phyloP scores from a whole-genome alignment of 2,113 vertebrate genomes.

The Hemibates koningsi region DNA sequence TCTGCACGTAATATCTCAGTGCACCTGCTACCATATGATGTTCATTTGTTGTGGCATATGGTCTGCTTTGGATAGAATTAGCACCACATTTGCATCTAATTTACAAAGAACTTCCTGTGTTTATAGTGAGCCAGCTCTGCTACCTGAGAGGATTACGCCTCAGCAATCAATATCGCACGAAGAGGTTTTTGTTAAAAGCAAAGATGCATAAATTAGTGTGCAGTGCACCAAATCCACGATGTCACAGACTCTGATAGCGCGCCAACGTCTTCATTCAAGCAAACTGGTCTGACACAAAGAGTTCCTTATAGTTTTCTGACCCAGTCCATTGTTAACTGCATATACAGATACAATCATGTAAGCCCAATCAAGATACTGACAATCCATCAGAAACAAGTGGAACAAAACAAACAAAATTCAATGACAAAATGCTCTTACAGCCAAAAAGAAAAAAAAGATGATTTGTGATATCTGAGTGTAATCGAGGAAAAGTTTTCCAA shows the following conservation, averaged over 20 bases:
- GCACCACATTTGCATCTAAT: neutral
- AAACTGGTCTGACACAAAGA: neutral
- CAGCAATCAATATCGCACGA: neutral
- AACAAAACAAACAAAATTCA: neutral
- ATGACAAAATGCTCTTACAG: neutral
- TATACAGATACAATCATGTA: neutral
- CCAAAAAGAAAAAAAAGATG: neutral
- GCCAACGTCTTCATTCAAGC: neutral
- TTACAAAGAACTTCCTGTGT: neutral
- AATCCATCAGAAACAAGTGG: neutral
- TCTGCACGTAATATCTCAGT: neutral
- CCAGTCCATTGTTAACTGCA: neutral
- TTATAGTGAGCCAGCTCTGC: neutral
- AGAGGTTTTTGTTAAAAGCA: neutral
- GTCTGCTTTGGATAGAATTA: neutral
- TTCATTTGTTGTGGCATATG: neutral
- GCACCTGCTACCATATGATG: neutral
- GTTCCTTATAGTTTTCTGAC: neutral
- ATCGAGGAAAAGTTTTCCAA: fast-evolving
- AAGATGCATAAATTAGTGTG: neutral
- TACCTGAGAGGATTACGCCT: neutral
- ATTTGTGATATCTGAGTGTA: neutral
- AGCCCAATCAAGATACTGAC: neutral
- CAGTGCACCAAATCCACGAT: neutral
- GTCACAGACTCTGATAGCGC: neutral